phyloP scores from a whole-genome alignment of 2,888 invertebrate species.

The Drosophila suboccidentalis region DNA sequence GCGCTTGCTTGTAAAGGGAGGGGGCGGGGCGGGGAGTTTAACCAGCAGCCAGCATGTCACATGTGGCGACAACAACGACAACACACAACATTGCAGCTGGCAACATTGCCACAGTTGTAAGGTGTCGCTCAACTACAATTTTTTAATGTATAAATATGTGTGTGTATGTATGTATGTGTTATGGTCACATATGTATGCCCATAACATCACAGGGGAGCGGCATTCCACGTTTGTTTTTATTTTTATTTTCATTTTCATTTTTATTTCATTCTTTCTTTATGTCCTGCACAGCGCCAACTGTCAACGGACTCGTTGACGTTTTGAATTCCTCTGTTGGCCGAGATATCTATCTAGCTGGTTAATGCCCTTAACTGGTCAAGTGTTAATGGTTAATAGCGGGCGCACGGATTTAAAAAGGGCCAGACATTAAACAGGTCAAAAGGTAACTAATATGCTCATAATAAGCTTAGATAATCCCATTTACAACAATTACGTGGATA shows the following conservation, averaged over 20 bases:
- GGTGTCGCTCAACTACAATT: constrained; percentile 62
- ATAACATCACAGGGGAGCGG: constrained; percentile 23
- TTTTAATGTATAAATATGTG: constrained; percentile 9
- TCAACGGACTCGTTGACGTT: constrained; percentile 62
- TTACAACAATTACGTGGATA: not conserved
- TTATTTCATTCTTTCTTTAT: constrained; percentile 29
- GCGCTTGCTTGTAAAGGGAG: constrained; percentile 3
- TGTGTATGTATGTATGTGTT: constrained; percentile 4
- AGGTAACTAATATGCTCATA: not conserved
- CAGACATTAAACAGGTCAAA: not conserved
- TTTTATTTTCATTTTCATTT: constrained; percentile 1
- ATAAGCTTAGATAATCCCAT: constrained; percentile 1
- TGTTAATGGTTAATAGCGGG: constrained; percentile 43
- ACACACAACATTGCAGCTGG: constrained; percentile 45
- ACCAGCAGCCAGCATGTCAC: constrained; percentile 65
- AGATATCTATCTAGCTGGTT: constrained; percentile 29
- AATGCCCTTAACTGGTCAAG: constrained; percentile 42
- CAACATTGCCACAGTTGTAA: constrained; percentile 58
- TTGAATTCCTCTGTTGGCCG: constrained; percentile 45
- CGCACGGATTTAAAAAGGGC: constrained; percentile 20
- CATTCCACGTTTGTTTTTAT: constrained; percentile 1
- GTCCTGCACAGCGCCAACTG: constrained; percentile 74
- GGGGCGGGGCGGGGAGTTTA: constrained; percentile 5
- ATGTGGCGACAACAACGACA: constrained; percentile 59
- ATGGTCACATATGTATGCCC: constrained; percentile 21